Base-by-base conservation (phyloP, 2,888 invertebrate genomes). In the Amphimallon solstitiale region DNA sequence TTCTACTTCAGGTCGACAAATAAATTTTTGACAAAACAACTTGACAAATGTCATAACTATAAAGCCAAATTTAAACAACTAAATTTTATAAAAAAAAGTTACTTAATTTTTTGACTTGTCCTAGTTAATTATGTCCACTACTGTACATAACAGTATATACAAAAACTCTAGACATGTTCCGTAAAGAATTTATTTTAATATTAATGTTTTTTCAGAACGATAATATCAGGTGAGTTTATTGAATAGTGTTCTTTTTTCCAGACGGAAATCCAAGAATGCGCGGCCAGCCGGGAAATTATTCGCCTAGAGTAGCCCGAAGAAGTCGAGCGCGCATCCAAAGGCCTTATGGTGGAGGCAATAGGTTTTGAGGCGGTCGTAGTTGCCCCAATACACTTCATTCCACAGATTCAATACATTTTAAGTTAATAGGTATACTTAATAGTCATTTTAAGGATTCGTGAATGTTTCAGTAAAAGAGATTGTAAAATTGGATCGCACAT, bases 241-340 rank as follows among this genome's bases (percentile, higher is more conserved):
- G 6, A 35, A 52, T 52, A 12, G 7, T 37, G 37, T 48, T 48
- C 29, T 17, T 38, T 23, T 59, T 59, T 59, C 10, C 38, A 65
- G 62, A 62, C 23, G 21, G 15, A 6, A 34, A 14, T 17, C 62
- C 54, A 38, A 64, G 68, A 52, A 64, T 76, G 45, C 68, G 73
- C 34, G 68, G 72, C 10, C 74, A 74, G 63, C 70, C 61, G 37
- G 60, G 73, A 1, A 77, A 75, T 67, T 79, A 74, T 68, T 73
- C 75, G 43, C 70, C 76, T 7, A 72, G 80, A 54, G 71, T 76
- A 45, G 76, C 79, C 1, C 73, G 80, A 65, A 72, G 80, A 64
- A 71, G 76, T 19, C 73, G 79, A 65, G 77, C 76, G 37, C 74
- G 80, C 37, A 67, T 76, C 48, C 77, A 77, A 56, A 74, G 78